Percentiles rank a stretch among this genome's conserved stretches.
These are phyloP conservation scores for Monoplex corrugatus DNA, from an alignment of 2,888 invertebrate genomes.

Conservation along the genomic window DNA sequence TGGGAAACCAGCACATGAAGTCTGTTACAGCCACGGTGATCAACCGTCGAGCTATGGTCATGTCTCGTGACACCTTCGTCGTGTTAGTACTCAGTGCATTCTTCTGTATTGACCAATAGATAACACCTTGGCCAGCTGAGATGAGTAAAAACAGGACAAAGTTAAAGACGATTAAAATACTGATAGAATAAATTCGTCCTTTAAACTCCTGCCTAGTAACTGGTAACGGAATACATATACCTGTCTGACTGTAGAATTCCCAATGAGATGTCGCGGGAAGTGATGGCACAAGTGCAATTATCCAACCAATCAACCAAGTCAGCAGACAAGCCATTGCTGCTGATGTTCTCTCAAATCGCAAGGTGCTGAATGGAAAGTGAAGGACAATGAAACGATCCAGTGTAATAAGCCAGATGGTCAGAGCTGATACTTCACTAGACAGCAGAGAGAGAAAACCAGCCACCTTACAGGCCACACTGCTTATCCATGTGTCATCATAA, in stretches of 20 bases:
- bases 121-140: not conserved
- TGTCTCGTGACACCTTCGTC: not conserved
- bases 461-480: not conserved
- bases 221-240: not conserved
- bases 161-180: not conserved
- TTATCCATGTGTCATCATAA: not conserved
- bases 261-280: not conserved
- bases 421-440: slow-evolving; percentile 14
- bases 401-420: not conserved
- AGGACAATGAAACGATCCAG: slow-evolving; percentile 14
- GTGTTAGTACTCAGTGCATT: not conserved
- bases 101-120: not conserved
- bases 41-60: not conserved
- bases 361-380: not conserved
- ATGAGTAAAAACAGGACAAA: not conserved
- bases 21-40: slow-evolving; percentile 8
- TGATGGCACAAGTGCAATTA: not conserved
- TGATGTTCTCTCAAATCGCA: not conserved
- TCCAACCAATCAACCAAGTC: not conserved
- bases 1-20: slow-evolving; percentile 29
- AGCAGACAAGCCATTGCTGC: slow-evolving; percentile 15
- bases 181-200: not conserved
- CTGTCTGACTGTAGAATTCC: slow-evolving; percentile 26
- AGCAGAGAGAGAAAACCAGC: slow-evolving; percentile 1
- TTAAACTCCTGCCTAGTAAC: not conserved